Evolutionary conservation across 2,888 invertebrate genomes (phyloP).

Genomic region (Papilio demoleus): DNA sequence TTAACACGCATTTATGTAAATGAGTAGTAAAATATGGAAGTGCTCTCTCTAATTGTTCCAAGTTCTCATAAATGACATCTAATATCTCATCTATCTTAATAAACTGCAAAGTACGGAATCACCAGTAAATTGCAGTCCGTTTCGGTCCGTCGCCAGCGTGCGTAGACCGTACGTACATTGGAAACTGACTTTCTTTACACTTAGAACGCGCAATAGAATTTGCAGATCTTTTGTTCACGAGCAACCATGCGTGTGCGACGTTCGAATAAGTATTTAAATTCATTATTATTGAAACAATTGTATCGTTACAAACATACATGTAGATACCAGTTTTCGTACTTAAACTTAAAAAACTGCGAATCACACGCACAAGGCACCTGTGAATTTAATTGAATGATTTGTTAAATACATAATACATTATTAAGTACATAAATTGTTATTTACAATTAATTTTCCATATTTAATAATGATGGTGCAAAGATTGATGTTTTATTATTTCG

Average conservation of each 20-base stretch:
- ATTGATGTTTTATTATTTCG: not conserved
- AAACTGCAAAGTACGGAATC: conserved; percentile 39
- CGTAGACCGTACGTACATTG: conserved; percentile 65
- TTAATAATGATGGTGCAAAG: not conserved
- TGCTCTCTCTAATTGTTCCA: conserved; percentile 26
- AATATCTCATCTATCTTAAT: conserved; percentile 36
- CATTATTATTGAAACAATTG: conserved; percentile 46
- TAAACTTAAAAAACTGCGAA: not conserved
- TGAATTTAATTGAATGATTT: not conserved
- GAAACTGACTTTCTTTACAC: conserved; percentile 78
- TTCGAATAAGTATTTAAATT: conserved; percentile 48
- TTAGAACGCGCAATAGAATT: conserved; percentile 68
- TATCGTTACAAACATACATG: conserved; percentile 29
- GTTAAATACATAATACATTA: not conserved
- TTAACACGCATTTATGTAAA: conserved; percentile 17
- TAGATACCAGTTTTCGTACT: not conserved
- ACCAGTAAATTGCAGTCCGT: conserved; percentile 46
- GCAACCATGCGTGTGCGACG: conserved; percentile 61
- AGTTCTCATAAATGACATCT: conserved; percentile 19
- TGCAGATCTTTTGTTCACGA: conserved; percentile 68
- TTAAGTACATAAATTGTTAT: not conserved
- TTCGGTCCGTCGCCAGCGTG: conserved; percentile 58
- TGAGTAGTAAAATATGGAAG: not conserved
- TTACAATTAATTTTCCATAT: not conserved
- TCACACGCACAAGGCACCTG: not conserved